phyloP scores from a whole-genome alignment of 2,113 vertebrate species.

The Pseudonaja textilis region DNA sequence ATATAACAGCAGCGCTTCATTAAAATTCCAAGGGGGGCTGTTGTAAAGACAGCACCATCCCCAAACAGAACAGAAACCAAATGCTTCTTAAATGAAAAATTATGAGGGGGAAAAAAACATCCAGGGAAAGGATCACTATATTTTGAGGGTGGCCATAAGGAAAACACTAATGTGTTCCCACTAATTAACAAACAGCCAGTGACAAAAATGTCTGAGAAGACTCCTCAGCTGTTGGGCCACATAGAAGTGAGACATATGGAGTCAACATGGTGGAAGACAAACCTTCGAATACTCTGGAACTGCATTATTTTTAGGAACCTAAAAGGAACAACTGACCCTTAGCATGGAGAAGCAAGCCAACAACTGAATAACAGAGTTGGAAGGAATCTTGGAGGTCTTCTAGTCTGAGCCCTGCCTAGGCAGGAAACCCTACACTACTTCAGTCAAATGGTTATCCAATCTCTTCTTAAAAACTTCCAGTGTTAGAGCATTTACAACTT shows the following conservation, averaged over 20 bases:
- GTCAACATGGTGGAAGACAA: neutral
- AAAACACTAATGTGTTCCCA: neutral
- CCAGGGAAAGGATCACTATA: neutral
- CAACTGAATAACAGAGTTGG: neutral
- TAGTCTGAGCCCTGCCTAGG: neutral
- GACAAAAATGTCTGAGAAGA: neutral
- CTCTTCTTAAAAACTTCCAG: neutral
- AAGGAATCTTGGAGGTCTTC: neutral
- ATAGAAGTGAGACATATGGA: neutral
- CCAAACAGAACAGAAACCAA: neutral
- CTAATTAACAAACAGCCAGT: neutral
- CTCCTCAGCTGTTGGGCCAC: neutral
- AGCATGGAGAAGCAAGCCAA: neutral
- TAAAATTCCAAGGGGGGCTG: neutral
- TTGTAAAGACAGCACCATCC: neutral
- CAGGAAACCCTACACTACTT: neutral
- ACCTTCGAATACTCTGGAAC: neutral
- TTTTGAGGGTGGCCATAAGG: neutral
- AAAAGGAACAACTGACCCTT: neutral
- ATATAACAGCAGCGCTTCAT: neutral
- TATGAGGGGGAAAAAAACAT: neutral
- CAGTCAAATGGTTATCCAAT: neutral
- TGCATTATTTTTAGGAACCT: neutral
- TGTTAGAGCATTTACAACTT: neutral
- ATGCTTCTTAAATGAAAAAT: neutral